Percentiles rank a stretch among this genome's conserved stretches.
Evolutionary conservation across 2,113 vertebrate species (phyloP).

Genomic region (Sprattus sprattus): DNA sequence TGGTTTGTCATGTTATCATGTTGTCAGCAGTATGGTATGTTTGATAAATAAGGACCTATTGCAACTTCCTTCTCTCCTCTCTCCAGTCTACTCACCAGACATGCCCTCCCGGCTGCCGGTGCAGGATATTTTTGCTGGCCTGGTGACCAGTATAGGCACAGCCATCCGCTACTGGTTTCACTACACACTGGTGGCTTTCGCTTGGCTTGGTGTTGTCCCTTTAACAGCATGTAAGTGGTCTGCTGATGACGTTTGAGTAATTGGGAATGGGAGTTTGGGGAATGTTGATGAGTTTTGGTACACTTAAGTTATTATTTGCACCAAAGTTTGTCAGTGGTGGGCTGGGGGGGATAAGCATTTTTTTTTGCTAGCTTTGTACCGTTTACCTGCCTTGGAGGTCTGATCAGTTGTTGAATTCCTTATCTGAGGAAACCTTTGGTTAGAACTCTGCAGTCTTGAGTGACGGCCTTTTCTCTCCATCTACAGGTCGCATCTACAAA

Average conservation of each 20-base stretch:
- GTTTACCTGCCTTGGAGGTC: too few relatives aligned
- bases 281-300: not conserved
- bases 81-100: slow-evolving; percentile 95
- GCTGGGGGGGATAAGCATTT: too few relatives aligned
- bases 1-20: too few relatives aligned
- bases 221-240: slow-evolving; percentile 94
- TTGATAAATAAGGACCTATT: not conserved
- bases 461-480: not conserved
- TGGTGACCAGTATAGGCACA: slow-evolving; percentile 97
- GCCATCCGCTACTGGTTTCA: slow-evolving; percentile 99
- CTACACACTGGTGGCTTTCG: slow-evolving; percentile 98
- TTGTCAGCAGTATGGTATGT: too few relatives aligned
- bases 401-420: too few relatives aligned
- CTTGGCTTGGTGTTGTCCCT: slow-evolving; percentile 98
- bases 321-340: not conserved
- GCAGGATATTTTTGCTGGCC: slow-evolving; percentile 97
- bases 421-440: not conserved
- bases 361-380: too few relatives aligned
- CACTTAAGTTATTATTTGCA: not conserved
- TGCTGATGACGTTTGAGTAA: not conserved
- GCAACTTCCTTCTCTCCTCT: not conserved
- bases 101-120: slow-evolving; percentile 98
- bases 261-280: too few relatives aligned
- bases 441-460: too few relatives aligned
- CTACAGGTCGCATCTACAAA: slow-evolving; percentile 94